Evolutionary conservation across 2,113 vertebrate species (phyloP).

Genomic region (Chlamydotis undulata): DNA sequence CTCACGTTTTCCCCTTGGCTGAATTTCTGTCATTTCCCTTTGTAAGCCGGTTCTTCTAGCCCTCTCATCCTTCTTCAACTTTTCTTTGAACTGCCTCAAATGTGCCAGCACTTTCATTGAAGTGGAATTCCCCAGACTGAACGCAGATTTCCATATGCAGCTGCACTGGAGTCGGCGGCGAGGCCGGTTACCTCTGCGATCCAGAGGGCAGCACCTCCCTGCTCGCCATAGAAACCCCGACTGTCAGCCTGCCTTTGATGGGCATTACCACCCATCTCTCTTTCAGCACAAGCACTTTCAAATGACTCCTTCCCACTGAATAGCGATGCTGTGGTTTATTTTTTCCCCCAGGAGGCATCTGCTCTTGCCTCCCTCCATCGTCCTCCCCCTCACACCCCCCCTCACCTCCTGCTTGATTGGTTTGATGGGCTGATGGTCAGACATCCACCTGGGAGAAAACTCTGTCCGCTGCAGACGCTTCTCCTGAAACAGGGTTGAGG

Average conservation of each 20-base stretch:
- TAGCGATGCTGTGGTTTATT: conserved; percentile 58
- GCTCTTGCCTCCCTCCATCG: conserved; percentile 11
- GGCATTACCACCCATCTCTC: conserved; percentile 65
- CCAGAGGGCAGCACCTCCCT: conserved; percentile 65
- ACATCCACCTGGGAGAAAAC: conserved; percentile 78
- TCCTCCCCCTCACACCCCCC: conserved; percentile 53
- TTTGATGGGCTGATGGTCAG: conserved; percentile 79
- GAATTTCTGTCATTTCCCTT: conserved; percentile 69
- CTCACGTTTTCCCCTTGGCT: conserved; percentile 65
- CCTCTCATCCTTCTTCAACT: conserved; percentile 67
- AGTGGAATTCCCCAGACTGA: conserved; percentile 68
- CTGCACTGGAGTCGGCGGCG: neutral
- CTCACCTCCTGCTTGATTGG: conserved; percentile 81
- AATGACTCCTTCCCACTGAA: conserved; percentile 57
- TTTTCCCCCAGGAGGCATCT: conserved; percentile 59
- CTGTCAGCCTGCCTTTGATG: conserved; percentile 52
- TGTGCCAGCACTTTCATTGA: conserved; percentile 65
- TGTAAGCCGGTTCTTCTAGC: conserved; percentile 56
- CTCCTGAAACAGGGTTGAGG: conserved; percentile 78
- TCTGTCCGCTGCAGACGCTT: conserved; percentile 86
- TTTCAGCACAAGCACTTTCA: conserved; percentile 62
- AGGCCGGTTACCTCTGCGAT: conserved; percentile 30
- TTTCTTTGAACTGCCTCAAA: conserved; percentile 67
- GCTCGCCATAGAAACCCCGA: conserved; percentile 55
- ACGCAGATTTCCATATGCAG: conserved; percentile 59